Evolutionary conservation across 2,888 invertebrate species (phyloP), one percentile per base, ranked within the genome.

Genomic region (Drosophila subquinaria): DNA sequence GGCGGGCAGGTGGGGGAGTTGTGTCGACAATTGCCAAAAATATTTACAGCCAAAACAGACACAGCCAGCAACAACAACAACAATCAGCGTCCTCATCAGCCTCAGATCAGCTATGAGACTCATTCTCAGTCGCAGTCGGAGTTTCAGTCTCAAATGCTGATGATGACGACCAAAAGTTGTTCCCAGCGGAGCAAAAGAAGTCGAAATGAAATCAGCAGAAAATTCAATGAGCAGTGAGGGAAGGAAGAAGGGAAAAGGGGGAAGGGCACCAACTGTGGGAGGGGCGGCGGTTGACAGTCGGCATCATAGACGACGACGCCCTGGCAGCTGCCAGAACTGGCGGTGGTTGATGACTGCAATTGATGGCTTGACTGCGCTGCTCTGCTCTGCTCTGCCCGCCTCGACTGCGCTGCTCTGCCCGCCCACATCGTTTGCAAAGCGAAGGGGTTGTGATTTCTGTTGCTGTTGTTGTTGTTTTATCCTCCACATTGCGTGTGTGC

Each of bases 201-300:
- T 91, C 91, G 90, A 91, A 91, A 91, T 91, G 90, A 90, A 90
- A 90, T 90, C 90, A 91, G 90, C 88, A 90, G 91, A 90, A 91
- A 90, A 90, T 91, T 90, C 90, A 91, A 91, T 90, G 86, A 86
- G 67, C 85, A 72, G 53, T 9, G 9, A 5, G 27, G 27, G 27
- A 23, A 17, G 20, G 20, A 2, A 20, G 20, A 20, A 20, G 20
- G 20, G 20, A 3, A 2, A 20, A 20, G 15, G 27, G 33, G 17
- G 40, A 33, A 27, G 47, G 35, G 9, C 30, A n/a, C 6, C 9
- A 53, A 9, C n/a, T 17, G 17, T 8, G 48, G 3, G 55, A 43
- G 33, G 17, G 38, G 48, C n/a, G 17, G 50, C n/a, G 20, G 59
- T 64, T 61, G 43, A 57, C 45, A 61, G 68, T 64, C 66, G 69